phyloP scores from a whole-genome alignment of 2,888 invertebrate species.

The Stegana nigrithorax region DNA sequence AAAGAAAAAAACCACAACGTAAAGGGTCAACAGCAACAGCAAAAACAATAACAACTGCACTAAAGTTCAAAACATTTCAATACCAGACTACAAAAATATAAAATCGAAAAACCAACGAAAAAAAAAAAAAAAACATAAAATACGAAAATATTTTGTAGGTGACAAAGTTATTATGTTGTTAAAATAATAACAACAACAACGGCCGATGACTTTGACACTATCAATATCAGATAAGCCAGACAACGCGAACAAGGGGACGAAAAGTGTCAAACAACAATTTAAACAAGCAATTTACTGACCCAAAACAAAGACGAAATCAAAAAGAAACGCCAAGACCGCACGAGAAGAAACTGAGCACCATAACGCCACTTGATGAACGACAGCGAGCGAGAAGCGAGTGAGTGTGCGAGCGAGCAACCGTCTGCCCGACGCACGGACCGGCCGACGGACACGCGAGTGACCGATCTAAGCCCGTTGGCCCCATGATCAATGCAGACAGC shows the following conservation, averaged over 20 bases:
- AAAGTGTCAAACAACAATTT: slow-evolving; percentile 45
- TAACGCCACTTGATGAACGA: slow-evolving; percentile 19
- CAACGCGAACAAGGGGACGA: slow-evolving; percentile 30
- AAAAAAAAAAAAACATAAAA: slow-evolving; percentile 17
- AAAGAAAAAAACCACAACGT: background rate
- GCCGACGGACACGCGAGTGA: background rate
- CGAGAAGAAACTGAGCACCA: slow-evolving; percentile 1
- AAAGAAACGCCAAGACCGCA: slow-evolving; percentile 9
- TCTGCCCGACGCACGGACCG: no score
- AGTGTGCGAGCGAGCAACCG: slow-evolving; percentile 22
- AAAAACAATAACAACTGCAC: slow-evolving; percentile 18
- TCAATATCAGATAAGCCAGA: slow-evolving; percentile 54
- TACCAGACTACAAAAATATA: no score
- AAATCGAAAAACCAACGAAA: no score
- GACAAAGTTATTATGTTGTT: slow-evolving; percentile 60
- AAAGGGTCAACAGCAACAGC: slow-evolving; percentile 38
- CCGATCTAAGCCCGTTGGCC: background rate
- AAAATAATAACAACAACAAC: slow-evolving; percentile 25
- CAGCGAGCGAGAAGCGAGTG: slow-evolving; percentile 29
- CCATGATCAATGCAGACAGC: no score
- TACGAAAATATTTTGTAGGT: slow-evolving; percentile 62
- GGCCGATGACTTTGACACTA: slow-evolving; percentile 47
- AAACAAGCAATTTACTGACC: slow-evolving; percentile 54
- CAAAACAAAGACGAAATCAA: slow-evolving; percentile 51
- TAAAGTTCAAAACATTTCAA: slow-evolving; percentile 7